Evolutionary conservation across 2,888 invertebrate genomes (phyloP), one percentile per base, ranked within the genome.

Genomic region (Marasmarcha lunaedactyla): DNA sequence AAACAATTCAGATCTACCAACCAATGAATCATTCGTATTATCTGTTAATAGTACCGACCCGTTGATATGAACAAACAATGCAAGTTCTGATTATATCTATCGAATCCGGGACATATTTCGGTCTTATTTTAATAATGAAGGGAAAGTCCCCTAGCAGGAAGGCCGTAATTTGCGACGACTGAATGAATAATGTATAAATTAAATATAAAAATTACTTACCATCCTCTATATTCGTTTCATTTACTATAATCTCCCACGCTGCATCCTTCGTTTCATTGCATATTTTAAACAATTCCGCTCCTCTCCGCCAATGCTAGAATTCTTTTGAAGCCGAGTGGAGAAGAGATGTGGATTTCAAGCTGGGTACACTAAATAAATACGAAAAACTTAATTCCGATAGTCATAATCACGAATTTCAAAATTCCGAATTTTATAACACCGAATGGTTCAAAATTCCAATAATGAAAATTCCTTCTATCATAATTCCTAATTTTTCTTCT

Each of bases 31-130:
- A 15, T 20, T 15, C 15, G 7, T 3, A 11, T 3, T 15, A n/a
- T 15, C 20, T 15, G 7, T 15, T 5, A 33, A 33, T 33, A 33
- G n/a, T 33, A 35, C 14, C 14, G n/a, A 34, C n/a, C 11, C 39
- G 26, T 39, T 9, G 20, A 27, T 14, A 27, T 33, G 14, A 37
- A 37, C 14, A 37, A 37, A 37, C 30, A 37, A 30, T 39, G 12
- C 34, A 14, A 33, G 20, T 33, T 33, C 33, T 33, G 11, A 33
- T 33, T 35, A 37, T 20, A 14, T 26, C 36, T 40, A 42, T 37
- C 40, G 33, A 25, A 33, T 40, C 30, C 34, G 42, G 20, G 42
- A 42, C 13, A 42, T 33, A 40, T 42, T 35, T 35, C 38, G 43
- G 20, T 33, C 25, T 43, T 43, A 43, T 33, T 38, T 38, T 38